Evolutionary conservation across 2,888 invertebrate species (phyloP).

Genomic region (Trachelus troglodyta): DNA sequence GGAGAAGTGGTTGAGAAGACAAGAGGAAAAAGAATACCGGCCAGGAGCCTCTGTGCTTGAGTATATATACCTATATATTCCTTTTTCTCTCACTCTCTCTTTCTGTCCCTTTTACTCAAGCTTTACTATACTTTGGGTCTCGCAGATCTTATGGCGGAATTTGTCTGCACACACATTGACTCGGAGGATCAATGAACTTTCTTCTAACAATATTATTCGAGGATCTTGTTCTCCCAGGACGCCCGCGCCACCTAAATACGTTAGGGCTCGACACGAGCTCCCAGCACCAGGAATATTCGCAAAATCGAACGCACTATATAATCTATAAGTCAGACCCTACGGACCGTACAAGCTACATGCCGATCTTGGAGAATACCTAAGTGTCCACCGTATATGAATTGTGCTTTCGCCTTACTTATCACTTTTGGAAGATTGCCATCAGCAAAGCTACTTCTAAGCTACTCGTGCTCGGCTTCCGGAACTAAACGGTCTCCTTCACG

Average conservation of each 20-base stretch:
- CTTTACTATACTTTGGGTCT: neutral
- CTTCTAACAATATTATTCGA: conserved; percentile 25
- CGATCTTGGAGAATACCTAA: neutral
- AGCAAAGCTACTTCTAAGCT: neutral
- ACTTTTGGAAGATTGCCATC: neutral
- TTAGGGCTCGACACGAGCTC: neutral
- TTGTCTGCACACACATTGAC: neutral
- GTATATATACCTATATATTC: neutral
- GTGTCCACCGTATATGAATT: neutral
- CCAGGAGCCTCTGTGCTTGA: neutral
- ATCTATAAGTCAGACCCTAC: neutral
- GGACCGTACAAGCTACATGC: neutral
- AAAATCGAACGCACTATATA: neutral
- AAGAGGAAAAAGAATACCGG: conserved; percentile 10
- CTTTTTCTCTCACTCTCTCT: too few relatives aligned
- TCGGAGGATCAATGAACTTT: conserved; percentile 25
- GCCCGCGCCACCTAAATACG: neutral
- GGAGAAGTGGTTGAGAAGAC: conserved; percentile 26
- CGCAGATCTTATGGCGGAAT: neutral
- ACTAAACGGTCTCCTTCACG: conserved; percentile 4
- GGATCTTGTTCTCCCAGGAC: conserved; percentile 13
- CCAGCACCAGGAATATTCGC: neutral
- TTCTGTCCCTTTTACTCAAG: neutral
- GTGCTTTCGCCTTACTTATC: neutral
- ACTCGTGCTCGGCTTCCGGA: conserved; percentile 1